Base-by-base conservation (phyloP, 2,113 vertebrate genomes). In the Percina caprodes region DNA sequence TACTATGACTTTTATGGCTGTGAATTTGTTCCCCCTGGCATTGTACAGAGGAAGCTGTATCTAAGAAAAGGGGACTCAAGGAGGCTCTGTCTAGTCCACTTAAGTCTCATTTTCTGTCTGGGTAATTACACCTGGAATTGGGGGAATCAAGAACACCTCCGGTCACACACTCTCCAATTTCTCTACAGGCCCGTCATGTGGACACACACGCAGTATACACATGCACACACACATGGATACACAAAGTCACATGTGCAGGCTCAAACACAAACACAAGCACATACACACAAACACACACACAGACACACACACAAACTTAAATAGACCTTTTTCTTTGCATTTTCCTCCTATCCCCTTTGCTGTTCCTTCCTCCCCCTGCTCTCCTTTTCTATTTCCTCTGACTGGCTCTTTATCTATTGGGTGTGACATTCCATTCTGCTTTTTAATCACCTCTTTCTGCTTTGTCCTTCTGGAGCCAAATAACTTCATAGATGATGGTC, bases 61-160 rank as follows among this genome's bases (percentile, higher is more conserved):
- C 60, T 54, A 15, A 80, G 72, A 67, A 80, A 84, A 74, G 35
- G 56, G 21, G 69, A 59, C 78, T 75, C 59, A 45, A 54, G 67
- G 74, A 63, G 52, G 33, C 59, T 77, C 62, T 91, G 93, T 89
- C 90, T 67, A 54, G 58, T 90, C 84, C 76, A 87, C 89, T 93
- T 93, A 92, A 83, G 70, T 84, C 83, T 82, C 65, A 65, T 90
- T 83, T 81, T 89, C 72, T 74, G 82, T 81, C 77, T 48, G 63
- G 84, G 88, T 94, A 94, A 95, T 95, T 94, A 94, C 90, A 90
- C 82, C 86, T 91, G 89, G 90, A 91, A 95, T 92, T 91, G 94
- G 80, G 68, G 54, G 82, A 82, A 80, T 82, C 70, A 35, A 69
- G 89, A 88, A 75, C 63, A 90, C 78, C 79, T 62, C 76, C 70